phyloP scores from a whole-genome alignment of 2,113 vertebrate genomes.

The Odontophorus gujanensis region DNA sequence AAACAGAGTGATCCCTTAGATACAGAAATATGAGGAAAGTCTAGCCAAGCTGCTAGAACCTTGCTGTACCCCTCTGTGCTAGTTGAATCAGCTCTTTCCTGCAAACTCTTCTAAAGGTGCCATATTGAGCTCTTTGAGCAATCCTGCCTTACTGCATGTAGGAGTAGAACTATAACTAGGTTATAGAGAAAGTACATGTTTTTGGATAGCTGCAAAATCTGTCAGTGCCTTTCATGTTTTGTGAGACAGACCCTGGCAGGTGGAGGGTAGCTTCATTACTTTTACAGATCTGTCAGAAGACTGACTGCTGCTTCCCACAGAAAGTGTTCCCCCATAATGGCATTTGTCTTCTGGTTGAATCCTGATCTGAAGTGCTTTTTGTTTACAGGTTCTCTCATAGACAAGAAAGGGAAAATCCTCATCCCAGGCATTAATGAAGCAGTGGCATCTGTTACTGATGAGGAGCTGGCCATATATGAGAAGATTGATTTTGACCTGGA shows the following conservation, averaged over 20 bases:
- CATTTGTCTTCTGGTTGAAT: neutral
- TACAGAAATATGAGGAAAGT: neutral
- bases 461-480: slow-evolving; percentile 87
- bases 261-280: neutral
- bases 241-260: neutral
- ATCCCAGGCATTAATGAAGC: slow-evolving; percentile 86
- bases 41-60: neutral
- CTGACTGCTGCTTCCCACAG: neutral
- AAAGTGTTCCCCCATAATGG: neutral
- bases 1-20: neutral
- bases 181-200: neutral
- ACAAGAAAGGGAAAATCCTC: slow-evolving; percentile 86
- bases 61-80: neutral
- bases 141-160: neutral
- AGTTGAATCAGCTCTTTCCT: neutral
- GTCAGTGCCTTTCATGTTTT: neutral
- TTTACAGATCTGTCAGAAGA: neutral
- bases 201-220: neutral
- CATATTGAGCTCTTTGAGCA: neutral
- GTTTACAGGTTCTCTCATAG: slow-evolving; percentile 83
- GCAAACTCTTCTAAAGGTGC: neutral
- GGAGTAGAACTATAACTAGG: neutral
- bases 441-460: slow-evolving; percentile 85
- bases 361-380: neutral
- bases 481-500: slow-evolving; percentile 92